These are phyloP conservation scores for Eutolmus rufibarbis DNA, from an alignment of 2,888 invertebrate genomes.

Conservation along the genomic window DNA sequence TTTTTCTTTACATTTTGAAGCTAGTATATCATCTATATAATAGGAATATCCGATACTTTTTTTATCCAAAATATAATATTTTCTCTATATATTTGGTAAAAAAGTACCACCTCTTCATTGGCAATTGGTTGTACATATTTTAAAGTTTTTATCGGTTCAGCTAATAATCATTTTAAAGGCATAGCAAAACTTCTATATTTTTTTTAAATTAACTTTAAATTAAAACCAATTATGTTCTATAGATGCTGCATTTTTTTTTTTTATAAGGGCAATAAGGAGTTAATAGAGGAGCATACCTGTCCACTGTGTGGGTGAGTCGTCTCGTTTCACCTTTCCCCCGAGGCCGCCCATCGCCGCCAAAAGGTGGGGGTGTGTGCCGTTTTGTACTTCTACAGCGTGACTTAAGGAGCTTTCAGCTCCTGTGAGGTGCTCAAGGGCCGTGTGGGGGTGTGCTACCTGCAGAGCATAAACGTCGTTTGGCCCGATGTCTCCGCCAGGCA, in stretches of 20 bases:
- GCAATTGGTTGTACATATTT: too few species aligned
- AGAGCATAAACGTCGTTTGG: conserved; percentile 56
- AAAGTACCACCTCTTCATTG: too few species aligned
- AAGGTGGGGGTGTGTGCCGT: conserved; percentile 53
- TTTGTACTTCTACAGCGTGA: conserved; percentile 58
- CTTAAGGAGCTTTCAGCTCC: conserved; percentile 57
- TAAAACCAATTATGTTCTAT: too few species aligned
- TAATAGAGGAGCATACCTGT: background rate
- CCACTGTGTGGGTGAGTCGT: conserved; percentile 53
- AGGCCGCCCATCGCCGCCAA: conserved; percentile 56
- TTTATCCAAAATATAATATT: too few species aligned
- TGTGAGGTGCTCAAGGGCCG: conserved; percentile 55
- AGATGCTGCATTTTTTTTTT: background rate
- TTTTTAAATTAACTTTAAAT: too few species aligned
- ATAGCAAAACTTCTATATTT: too few species aligned
- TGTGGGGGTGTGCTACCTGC: conserved; percentile 51
- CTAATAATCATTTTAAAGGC: too few species aligned
- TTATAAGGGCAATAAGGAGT: background rate
- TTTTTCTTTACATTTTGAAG: too few species aligned
- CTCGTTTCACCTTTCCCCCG: conserved; percentile 58
- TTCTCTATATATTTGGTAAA: too few species aligned
- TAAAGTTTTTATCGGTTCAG: too few species aligned
- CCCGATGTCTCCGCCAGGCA: conserved; percentile 55
- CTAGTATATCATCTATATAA: too few species aligned
- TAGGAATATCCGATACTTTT: too few species aligned